These are phyloP conservation scores for Uria aalge DNA, from an alignment of 2,113 vertebrate genomes.

Conservation along the genomic window DNA sequence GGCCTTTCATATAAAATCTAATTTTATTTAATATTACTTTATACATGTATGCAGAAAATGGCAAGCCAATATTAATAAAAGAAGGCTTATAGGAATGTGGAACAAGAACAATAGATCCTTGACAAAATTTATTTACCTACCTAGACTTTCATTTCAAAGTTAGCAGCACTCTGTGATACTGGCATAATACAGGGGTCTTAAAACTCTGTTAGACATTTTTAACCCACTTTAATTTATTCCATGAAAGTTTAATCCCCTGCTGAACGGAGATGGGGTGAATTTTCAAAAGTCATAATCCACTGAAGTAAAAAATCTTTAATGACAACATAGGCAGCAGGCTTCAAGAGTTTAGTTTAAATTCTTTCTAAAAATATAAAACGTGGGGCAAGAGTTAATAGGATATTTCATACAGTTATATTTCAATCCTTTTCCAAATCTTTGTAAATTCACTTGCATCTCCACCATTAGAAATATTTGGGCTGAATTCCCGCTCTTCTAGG, in stretches of 20 bases:
- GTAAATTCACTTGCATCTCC: slow-evolving; percentile 49
- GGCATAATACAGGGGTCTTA: slow-evolving; percentile 67
- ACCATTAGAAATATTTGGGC: slow-evolving; percentile 47
- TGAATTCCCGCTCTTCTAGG: slow-evolving; percentile 28
- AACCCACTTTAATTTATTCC: slow-evolving; percentile 78
- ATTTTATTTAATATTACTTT: slow-evolving; percentile 76
- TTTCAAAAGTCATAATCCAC: slow-evolving; percentile 73
- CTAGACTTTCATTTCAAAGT: slow-evolving; percentile 76
- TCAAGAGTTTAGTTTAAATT: slow-evolving; percentile 74
- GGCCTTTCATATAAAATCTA: slow-evolving; percentile 70
- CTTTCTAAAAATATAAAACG: slow-evolving; percentile 71
- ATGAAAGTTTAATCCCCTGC: slow-evolving; percentile 70
- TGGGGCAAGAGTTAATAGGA: slow-evolving; percentile 72
- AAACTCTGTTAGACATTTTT: slow-evolving; percentile 75
- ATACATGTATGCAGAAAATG: slow-evolving; percentile 67
- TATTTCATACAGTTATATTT: slow-evolving; percentile 70
- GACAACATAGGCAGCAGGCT: slow-evolving; percentile 70
- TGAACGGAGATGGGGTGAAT: slow-evolving; percentile 64
- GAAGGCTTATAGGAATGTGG: slow-evolving; percentile 62
- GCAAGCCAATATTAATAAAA: slow-evolving; percentile 78
- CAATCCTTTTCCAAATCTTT: slow-evolving; percentile 65
- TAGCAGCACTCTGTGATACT: slow-evolving; percentile 58
- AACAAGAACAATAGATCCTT: slow-evolving; percentile 62
- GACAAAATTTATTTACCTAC: slow-evolving; percentile 77
- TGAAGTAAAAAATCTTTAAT: slow-evolving; percentile 74